These are phyloP conservation scores for Condylura cristata DNA, from an alignment of 2,113 vertebrate species.

Conservation along the genomic window DNA sequence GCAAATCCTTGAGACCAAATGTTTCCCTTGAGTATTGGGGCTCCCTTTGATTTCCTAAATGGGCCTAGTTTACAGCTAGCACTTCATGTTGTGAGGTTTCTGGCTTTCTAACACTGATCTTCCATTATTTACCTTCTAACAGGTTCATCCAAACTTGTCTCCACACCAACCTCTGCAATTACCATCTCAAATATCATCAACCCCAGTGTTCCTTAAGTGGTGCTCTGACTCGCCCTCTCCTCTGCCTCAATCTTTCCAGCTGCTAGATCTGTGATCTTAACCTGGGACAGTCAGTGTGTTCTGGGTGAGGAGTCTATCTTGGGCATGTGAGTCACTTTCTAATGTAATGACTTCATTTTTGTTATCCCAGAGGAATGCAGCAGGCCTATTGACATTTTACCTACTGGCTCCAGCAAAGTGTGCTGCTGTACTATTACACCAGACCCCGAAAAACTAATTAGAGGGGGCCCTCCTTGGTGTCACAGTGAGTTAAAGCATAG, in stretches of 20 bases:
- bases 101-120: background rate
- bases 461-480: too few relatives aligned
- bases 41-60: background rate
- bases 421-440: background rate
- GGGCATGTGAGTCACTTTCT: slow-evolving; percentile 62
- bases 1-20: background rate
- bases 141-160: background rate
- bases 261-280: background rate
- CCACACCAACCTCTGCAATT: background rate
- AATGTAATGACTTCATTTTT: slow-evolving; percentile 64
- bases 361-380: slow-evolving; percentile 44
- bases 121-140: background rate
- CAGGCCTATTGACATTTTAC: slow-evolving; percentile 42
- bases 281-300: background rate
- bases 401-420: background rate
- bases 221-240: background rate
- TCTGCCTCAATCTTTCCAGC: background rate
- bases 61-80: background rate
- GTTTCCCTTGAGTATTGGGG: background rate
- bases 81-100: background rate
- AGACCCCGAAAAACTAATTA: background rate
- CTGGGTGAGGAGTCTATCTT: background rate
- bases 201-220: background rate
- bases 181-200: background rate
- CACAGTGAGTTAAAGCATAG: too few relatives aligned